phyloP scores from a whole-genome alignment of 2,888 invertebrate genomes.

The Meteorus cinctellus region DNA sequence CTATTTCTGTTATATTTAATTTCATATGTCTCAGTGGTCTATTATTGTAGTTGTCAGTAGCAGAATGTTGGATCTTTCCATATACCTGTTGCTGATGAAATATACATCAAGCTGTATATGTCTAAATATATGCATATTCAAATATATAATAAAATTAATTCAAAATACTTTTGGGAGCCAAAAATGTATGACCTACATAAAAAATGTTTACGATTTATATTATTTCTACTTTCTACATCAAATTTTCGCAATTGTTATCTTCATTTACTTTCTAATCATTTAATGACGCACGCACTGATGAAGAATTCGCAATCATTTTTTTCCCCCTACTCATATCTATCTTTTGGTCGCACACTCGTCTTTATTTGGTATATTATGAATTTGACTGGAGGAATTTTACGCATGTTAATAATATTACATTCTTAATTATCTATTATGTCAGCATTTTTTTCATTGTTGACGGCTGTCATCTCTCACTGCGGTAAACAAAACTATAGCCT shows the following conservation, averaged over 20 bases:
- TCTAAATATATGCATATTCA: neutral
- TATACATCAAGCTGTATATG: neutral
- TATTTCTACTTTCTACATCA: neutral
- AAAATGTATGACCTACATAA: conserved; percentile 19
- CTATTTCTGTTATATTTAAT: too few relatives aligned
- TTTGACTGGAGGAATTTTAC: neutral
- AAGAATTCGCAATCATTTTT: neutral
- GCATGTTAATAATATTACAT: neutral
- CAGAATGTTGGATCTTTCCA: neutral
- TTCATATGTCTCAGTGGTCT: neutral
- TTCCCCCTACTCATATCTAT: conserved; percentile 1
- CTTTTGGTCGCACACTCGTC: conserved; percentile 17
- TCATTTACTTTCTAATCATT: conserved; percentile 27
- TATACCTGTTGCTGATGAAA: neutral
- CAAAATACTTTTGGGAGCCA: neutral
- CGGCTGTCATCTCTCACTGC: neutral
- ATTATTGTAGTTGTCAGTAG: neutral
- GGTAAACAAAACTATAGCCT: neutral
- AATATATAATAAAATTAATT: neutral
- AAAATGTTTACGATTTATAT: conserved; percentile 6
- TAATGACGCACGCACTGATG: neutral
- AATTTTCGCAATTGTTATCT: conserved; percentile 19
- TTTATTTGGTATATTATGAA: conserved; percentile 19
- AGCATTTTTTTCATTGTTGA: neutral
- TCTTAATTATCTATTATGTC: neutral